Evolutionary conservation across 2,113 vertebrate species (phyloP).

Genomic region (Colistium nudipinnis): DNA sequence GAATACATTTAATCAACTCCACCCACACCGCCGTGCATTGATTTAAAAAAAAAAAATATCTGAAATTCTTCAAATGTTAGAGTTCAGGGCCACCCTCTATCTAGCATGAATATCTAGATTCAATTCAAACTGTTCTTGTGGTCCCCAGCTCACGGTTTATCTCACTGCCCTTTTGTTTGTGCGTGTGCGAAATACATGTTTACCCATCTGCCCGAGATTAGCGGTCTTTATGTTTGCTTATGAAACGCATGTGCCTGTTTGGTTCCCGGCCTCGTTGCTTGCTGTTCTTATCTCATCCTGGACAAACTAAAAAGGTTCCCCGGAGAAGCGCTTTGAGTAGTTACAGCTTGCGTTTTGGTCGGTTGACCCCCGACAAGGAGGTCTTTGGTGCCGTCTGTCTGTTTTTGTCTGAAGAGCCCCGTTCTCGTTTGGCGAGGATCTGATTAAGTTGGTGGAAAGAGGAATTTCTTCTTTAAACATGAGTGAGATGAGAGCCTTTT

Average conservation of each 20-base stretch:
- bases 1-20: constrained; percentile 65
- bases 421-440: too few species aligned
- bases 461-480: too few species aligned
- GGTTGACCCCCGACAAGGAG: too few species aligned
- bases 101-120: constrained; percentile 53
- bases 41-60: constrained; percentile 56
- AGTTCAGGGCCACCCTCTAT: constrained; percentile 42
- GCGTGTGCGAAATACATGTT: not conserved
- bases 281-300: not conserved
- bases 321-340: not conserved
- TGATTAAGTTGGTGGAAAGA: too few species aligned
- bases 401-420: too few species aligned
- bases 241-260: constrained; percentile 10
- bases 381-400: too few species aligned
- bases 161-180: not conserved
- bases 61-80: constrained; percentile 33
- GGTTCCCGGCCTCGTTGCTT: not conserved
- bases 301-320: not conserved
- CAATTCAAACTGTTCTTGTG: constrained; percentile 29
- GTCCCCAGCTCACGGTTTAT: constrained; percentile 24
- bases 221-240: constrained; percentile 19
- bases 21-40: constrained; percentile 49
- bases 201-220: constrained; percentile 18
- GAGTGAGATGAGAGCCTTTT: not conserved
- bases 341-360: not conserved